Percentiles rank a stretch among this genome's conserved stretches.
These are phyloP conservation scores for Cyprinodon diabolis DNA, from an alignment of 2,797 vertebrate genomes.

Conservation along the genomic window DNA sequence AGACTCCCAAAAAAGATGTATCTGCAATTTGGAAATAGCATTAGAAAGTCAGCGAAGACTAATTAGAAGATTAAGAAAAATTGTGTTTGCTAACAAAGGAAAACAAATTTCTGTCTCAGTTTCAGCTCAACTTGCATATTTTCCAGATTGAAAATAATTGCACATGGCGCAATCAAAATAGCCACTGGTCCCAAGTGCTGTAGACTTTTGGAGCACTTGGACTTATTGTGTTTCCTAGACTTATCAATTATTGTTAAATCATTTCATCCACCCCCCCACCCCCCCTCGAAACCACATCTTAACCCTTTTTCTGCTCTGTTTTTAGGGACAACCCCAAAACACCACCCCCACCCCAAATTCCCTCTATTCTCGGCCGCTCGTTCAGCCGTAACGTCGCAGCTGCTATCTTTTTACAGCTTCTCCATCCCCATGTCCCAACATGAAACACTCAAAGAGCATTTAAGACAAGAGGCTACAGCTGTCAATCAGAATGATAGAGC, in stretches of 20 bases:
- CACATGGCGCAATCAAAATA: constrained; percentile 10
- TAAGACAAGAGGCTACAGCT: constrained; percentile 68
- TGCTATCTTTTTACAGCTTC: constrained; percentile 69
- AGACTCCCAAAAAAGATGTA: constrained; percentile 24
- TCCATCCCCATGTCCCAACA: constrained; percentile 61
- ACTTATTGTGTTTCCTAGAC: constrained; percentile 33
- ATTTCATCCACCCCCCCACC: constrained; percentile 18
- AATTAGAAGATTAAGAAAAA: constrained; percentile 29
- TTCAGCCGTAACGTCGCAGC: constrained; percentile 67
- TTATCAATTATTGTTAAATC: constrained; percentile 43
- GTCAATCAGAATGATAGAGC: constrained; percentile 63
- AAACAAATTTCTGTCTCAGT: constrained; percentile 8
- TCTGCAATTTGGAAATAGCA: constrained; percentile 45
- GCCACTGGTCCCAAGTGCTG: constrained; percentile 17
- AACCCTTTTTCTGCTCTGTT: constrained; percentile 25
- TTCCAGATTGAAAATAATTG: constrained; percentile 28
- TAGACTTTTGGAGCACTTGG: constrained; percentile 9
- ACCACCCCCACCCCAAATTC: background rate
- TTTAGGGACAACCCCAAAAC: constrained; percentile 30
- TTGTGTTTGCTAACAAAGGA: constrained; percentile 9
- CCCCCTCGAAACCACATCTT: constrained; percentile 24
- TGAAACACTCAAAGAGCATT: constrained; percentile 65
- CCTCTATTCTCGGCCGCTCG: constrained; percentile 64
- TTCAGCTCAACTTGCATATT: constrained; percentile 26
- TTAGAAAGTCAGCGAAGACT: constrained; percentile 27